These are phyloP conservation scores for Pachydiplax longipennis DNA, from an alignment of 2,888 invertebrate species.

Conservation along the genomic window DNA sequence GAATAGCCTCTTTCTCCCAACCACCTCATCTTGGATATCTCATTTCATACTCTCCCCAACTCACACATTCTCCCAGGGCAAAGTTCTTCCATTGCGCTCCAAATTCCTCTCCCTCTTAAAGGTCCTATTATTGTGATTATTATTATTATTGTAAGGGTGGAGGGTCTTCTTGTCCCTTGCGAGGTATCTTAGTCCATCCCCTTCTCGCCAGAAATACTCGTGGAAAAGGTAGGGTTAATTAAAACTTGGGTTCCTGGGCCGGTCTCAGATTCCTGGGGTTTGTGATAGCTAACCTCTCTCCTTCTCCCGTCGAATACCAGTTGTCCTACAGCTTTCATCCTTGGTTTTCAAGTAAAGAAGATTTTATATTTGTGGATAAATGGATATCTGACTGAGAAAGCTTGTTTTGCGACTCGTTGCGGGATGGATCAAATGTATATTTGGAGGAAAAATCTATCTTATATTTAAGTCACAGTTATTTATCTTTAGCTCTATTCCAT, in stretches of 20 bases:
- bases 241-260: conserved; percentile 13
- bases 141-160: not conserved
- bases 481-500: too few species aligned
- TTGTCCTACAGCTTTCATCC: not conserved
- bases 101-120: not conserved
- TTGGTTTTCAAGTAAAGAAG: not conserved
- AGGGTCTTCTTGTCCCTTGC: not conserved
- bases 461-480: too few species aligned
- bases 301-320: not conserved
- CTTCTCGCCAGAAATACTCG: not conserved
- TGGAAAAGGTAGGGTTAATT: conserved; percentile 32
- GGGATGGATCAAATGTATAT: too few species aligned
- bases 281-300: not conserved
- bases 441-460: too few species aligned
- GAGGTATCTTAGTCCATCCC: not conserved
- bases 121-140: conserved; percentile 11
- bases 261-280: conserved; percentile 7
- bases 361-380: too few species aligned
- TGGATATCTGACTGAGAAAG: too few species aligned
- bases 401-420: too few species aligned
- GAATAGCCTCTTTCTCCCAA: not conserved
- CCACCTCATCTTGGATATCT: not conserved
- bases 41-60: not conserved
- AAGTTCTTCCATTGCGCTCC: not conserved
- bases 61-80: not conserved